A percentile compares a stretch with the other conserved stretches of the same genome.
phyloP scores from a whole-genome alignment of 2,797 vertebrate species.

The Periparus ater region DNA sequence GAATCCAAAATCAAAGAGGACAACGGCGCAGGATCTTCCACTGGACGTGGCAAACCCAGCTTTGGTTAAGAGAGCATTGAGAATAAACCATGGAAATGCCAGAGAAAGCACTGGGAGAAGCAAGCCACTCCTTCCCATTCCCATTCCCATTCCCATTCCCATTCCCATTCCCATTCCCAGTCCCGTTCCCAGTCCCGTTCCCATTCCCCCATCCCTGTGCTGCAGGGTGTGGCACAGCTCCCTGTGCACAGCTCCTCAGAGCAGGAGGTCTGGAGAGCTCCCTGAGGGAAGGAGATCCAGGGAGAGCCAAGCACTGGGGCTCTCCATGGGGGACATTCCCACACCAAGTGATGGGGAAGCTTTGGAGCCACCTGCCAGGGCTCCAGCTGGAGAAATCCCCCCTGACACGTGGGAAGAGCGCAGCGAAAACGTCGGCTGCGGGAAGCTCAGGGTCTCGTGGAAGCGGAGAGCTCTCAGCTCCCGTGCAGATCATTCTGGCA shows the following conservation, averaged over 20 bases:
- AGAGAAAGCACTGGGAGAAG: not conserved
- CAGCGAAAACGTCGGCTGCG: not conserved
- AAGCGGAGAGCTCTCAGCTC: not conserved
- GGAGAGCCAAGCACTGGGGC: not conserved
- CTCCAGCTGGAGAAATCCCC: not conserved
- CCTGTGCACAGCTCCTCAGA: not conserved
- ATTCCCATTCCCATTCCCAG: not conserved
- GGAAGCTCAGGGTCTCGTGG: not conserved
- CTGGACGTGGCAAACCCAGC: not conserved
- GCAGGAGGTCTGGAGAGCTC: not conserved
- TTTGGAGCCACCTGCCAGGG: not conserved
- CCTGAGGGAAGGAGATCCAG: not conserved
- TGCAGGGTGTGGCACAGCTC: not conserved
- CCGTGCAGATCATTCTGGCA: not conserved
- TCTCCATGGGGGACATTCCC: not conserved
- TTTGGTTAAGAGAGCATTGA: not conserved
- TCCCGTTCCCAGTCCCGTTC: not conserved
- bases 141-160: too few species aligned
- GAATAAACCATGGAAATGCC: too few species aligned
- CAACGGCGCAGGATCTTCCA: not conserved
- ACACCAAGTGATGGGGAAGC: rapidly evolving
- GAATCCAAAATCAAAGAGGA: not conserved
- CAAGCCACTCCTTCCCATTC: too few species aligned
- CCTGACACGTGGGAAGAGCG: not conserved
- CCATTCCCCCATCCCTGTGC: not conserved